phyloP scores from a whole-genome alignment of 2,888 invertebrate species.

The Lithosia quadra region DNA sequence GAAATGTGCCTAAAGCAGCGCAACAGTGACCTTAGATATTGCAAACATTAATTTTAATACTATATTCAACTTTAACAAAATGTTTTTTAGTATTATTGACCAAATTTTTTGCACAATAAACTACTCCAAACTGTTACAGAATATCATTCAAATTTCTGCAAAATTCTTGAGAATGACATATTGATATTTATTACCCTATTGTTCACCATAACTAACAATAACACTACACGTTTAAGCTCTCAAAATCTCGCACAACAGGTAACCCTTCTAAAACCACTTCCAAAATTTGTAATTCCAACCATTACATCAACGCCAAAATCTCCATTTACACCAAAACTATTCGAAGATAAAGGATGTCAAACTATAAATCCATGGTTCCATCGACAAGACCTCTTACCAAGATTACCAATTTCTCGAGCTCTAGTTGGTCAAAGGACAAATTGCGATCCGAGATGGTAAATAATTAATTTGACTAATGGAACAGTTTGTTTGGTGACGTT shows the following conservation, averaged over 20 bases:
- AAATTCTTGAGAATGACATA: not conserved
- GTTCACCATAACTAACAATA: not conserved
- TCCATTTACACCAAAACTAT: conserved; percentile 48
- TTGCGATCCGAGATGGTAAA: conserved; percentile 76
- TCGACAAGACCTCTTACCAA: conserved; percentile 74
- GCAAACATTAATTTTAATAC: too few species aligned
- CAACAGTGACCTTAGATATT: too few species aligned
- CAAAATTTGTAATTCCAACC: conserved; percentile 34
- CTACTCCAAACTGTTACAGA: too few species aligned
- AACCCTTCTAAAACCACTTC: conserved; percentile 27
- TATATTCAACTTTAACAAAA: too few species aligned
- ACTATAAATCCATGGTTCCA: conserved; percentile 54
- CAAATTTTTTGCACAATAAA: too few species aligned
- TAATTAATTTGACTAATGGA: conserved; percentile 86
- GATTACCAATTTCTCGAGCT: conserved; percentile 74
- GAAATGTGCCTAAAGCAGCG: too few species aligned
- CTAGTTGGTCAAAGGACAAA: conserved; percentile 80
- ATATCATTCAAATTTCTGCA: too few species aligned
- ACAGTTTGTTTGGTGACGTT: conserved; percentile 71
- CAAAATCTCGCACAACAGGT: conserved; percentile 15
- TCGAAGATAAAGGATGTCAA: conserved; percentile 45
- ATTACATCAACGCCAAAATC: conserved; percentile 39
- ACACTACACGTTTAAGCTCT: conserved; percentile 4
- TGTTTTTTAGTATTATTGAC: too few species aligned
- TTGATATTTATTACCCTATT: not conserved